phyloP scores from a whole-genome alignment of 2,797 vertebrate genomes.

The Notolepis coatsorum region DNA sequence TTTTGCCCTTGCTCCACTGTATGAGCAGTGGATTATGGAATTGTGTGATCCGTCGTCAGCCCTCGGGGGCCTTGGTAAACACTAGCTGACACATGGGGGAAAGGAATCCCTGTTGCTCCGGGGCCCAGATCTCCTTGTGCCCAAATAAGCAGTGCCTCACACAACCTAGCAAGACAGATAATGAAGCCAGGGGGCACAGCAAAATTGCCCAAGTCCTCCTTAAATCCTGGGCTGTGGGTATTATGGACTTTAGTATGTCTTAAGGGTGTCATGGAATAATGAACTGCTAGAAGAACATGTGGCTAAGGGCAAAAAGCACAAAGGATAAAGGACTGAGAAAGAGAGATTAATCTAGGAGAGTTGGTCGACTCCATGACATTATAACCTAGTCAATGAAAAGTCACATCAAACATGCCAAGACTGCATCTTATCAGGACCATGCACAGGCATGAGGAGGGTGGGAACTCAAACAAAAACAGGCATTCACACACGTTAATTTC shows the following conservation, averaged over 20 bases:
- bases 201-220: slow-evolving; percentile 47
- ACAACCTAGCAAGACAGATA: slow-evolving; percentile 61
- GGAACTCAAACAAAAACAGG: no score
- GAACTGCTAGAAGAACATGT: not conserved
- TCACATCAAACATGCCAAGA: no score
- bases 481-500: no score
- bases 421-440: no score
- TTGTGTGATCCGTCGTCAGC: slow-evolving; percentile 75
- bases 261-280: slow-evolving; percentile 38
- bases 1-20: slow-evolving; percentile 68
- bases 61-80: slow-evolving; percentile 79
- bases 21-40: slow-evolving; percentile 77
- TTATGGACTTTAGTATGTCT: slow-evolving; percentile 43
- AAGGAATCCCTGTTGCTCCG: slow-evolving; percentile 77
- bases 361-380: not conserved
- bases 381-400: not conserved
- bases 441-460: no score
- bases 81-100: slow-evolving; percentile 80
- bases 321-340: slow-evolving; percentile 7
- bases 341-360: not conserved
- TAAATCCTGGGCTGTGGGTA: slow-evolving; percentile 49
- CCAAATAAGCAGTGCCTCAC: slow-evolving; percentile 57
- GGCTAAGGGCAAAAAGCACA: not conserved
- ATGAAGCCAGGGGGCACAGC: slow-evolving; percentile 61
- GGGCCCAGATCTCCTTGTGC: slow-evolving; percentile 63